Evolutionary conservation across 2,797 vertebrate genomes (phyloP).

Genomic region (Pelodytes ibericus): DNA sequence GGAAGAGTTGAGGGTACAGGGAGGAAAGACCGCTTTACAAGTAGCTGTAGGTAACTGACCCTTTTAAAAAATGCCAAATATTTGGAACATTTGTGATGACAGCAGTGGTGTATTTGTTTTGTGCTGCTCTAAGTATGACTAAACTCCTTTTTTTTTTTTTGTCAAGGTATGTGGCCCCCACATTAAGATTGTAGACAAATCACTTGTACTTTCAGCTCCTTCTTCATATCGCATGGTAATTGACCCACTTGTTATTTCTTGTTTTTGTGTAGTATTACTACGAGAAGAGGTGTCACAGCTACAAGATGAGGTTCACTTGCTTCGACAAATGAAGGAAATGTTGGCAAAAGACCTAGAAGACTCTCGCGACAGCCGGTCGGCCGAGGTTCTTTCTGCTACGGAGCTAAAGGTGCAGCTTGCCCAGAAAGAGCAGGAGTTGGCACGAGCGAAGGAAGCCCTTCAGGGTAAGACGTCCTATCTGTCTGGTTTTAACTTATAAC

Average conservation of each 20-base stretch:
- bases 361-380: constrained; percentile 84
- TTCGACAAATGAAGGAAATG: constrained; percentile 98
- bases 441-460: constrained; percentile 92
- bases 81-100: too few species aligned
- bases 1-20: too few species aligned
- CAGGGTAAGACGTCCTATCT: constrained; percentile 78
- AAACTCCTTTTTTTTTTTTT: too few species aligned
- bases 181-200: too few species aligned
- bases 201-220: too few species aligned
- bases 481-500: background rate
- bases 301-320: constrained; percentile 93
- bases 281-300: constrained; percentile 94
- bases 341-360: constrained; percentile 94
- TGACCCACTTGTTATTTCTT: background rate
- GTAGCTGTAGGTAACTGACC: too few species aligned
- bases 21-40: too few species aligned
- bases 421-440: constrained; percentile 94
- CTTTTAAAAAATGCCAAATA: too few species aligned
- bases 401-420: constrained; percentile 94
- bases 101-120: too few species aligned
- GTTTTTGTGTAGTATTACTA: constrained; percentile 81
- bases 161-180: too few species aligned
- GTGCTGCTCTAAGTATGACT: too few species aligned
- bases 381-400: constrained; percentile 88
- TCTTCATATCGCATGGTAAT: too few species aligned